phyloP scores from a whole-genome alignment of 2,888 invertebrate genomes.

The Zaprionus obscuricornis region DNA sequence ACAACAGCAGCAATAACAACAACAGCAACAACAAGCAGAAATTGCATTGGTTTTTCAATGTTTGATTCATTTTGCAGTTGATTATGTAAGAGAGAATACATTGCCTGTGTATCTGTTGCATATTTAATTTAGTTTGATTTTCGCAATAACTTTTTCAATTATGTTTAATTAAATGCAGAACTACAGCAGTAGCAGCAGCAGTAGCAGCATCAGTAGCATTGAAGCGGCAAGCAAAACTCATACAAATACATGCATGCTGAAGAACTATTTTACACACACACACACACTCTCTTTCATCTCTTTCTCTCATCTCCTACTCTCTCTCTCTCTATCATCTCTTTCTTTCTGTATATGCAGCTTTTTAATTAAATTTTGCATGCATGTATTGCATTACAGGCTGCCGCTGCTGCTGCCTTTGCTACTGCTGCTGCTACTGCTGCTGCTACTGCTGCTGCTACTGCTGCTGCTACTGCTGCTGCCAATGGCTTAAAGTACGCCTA shows the following conservation, averaged over 20 bases:
- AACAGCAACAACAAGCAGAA: background rate
- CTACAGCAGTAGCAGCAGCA: slow-evolving; percentile 11
- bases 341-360: background rate
- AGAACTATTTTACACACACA: slow-evolving; percentile 1
- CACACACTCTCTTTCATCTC: no score
- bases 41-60: slow-evolving; percentile 18
- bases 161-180: slow-evolving; percentile 68
- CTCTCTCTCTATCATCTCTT: background rate
- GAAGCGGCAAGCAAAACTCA: slow-evolving; percentile 17
- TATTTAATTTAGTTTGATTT: slow-evolving; percentile 74
- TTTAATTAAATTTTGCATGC: slow-evolving; percentile 46
- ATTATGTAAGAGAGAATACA: slow-evolving; percentile 53
- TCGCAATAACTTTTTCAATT: slow-evolving; percentile 72
- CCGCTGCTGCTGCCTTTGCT: no score
- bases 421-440: no score
- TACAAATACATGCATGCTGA: slow-evolving; percentile 9
- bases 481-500: slow-evolving; percentile 31
- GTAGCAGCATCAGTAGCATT: slow-evolving; percentile 16
- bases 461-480: no score
- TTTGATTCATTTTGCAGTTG: slow-evolving; percentile 44
- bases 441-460: no score
- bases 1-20: slow-evolving; percentile 40
- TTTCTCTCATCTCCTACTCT: no score
- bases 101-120: slow-evolving; percentile 70
- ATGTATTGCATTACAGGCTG: slow-evolving; percentile 13